phyloP scores from a whole-genome alignment of 2,797 vertebrate species.

The Rhabdophis nuchalis region DNA sequence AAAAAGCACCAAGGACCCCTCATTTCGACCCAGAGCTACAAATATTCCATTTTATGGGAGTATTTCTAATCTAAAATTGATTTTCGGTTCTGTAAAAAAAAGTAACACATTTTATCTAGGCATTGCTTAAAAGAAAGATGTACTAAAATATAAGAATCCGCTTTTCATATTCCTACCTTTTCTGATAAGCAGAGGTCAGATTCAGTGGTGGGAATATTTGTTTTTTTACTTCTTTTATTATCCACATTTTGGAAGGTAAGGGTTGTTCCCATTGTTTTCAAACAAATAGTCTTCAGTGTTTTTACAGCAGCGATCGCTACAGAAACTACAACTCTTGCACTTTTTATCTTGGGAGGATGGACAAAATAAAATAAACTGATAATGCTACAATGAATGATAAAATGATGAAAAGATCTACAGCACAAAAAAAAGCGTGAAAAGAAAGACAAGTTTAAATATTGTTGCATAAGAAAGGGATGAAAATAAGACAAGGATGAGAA shows the following conservation, averaged over 20 bases:
- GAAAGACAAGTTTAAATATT: constrained; percentile 99
- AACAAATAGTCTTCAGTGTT: constrained; percentile 79
- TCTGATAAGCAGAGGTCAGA: constrained; percentile 46
- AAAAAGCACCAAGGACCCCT: background rate
- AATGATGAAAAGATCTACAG: constrained; percentile 80
- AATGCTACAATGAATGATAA: constrained; percentile 73
- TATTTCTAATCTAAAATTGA: background rate
- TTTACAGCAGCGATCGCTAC: constrained; percentile 77
- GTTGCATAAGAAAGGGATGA: constrained; percentile 98
- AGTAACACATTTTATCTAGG: constrained; percentile 11
- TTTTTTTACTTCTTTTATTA: constrained; percentile 32
- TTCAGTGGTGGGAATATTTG: constrained; percentile 24
- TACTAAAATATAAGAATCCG: background rate
- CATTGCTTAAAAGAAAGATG: background rate
- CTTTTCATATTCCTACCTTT: constrained; percentile 66
- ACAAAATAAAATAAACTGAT: constrained; percentile 81
- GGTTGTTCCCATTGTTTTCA: constrained; percentile 52
- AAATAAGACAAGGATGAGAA: constrained; percentile 99
- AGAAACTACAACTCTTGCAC: constrained; percentile 84
- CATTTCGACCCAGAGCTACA: background rate
- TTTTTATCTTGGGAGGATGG: constrained; percentile 85
- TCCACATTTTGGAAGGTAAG: constrained; percentile 33
- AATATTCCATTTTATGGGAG: background rate
- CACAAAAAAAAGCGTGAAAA: constrained; percentile 99
- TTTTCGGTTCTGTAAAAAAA: constrained; percentile 25